Evolutionary conservation across 2,888 invertebrate genomes (phyloP).

Genomic region (Mystacides longicornis): DNA sequence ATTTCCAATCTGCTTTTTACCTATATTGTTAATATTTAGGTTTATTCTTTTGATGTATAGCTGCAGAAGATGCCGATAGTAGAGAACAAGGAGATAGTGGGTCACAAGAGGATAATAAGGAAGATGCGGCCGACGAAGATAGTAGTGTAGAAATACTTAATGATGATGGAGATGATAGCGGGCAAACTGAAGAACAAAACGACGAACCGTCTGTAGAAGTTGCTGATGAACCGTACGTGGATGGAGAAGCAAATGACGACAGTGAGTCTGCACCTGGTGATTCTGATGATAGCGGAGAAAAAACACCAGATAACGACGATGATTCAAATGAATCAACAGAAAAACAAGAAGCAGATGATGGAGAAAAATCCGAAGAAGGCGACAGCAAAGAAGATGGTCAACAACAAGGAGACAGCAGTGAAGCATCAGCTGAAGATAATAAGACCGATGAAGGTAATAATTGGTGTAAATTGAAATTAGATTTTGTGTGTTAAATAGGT

Average conservation of each 20-base stretch:
- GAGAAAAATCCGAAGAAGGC: conserved; percentile 1
- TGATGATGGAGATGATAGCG: conserved; percentile 34
- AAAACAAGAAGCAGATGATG: conserved; percentile 8
- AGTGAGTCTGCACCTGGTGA: conserved; percentile 34
- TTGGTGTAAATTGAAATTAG: conserved; percentile 15
- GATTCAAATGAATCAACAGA: conserved; percentile 24
- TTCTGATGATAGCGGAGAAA: conserved; percentile 35
- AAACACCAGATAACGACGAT: conserved; percentile 34
- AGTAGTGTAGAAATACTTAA: conserved; percentile 26
- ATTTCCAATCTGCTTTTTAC: no score
- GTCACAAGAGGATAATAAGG: conserved; percentile 22
- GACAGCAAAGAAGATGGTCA: conserved; percentile 25
- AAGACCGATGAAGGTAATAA: conserved; percentile 39
- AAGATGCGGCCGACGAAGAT: conserved; percentile 40
- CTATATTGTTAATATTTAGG: no score
- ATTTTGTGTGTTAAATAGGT: not conserved
- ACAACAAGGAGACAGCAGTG: conserved; percentile 32
- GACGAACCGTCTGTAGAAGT: conserved; percentile 41
- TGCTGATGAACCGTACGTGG: conserved; percentile 45
- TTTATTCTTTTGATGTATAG: conserved; percentile 11
- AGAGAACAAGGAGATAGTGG: conserved; percentile 40
- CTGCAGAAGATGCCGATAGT: conserved; percentile 46
- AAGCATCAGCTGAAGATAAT: conserved; percentile 45
- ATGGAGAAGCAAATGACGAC: conserved; percentile 45
- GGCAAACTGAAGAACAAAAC: conserved; percentile 33